Percentiles rank a stretch among this genome's conserved stretches.
These are phyloP conservation scores for Stenolophus ochropezus DNA, from an alignment of 2,888 invertebrate species.

Conservation along the genomic window DNA sequence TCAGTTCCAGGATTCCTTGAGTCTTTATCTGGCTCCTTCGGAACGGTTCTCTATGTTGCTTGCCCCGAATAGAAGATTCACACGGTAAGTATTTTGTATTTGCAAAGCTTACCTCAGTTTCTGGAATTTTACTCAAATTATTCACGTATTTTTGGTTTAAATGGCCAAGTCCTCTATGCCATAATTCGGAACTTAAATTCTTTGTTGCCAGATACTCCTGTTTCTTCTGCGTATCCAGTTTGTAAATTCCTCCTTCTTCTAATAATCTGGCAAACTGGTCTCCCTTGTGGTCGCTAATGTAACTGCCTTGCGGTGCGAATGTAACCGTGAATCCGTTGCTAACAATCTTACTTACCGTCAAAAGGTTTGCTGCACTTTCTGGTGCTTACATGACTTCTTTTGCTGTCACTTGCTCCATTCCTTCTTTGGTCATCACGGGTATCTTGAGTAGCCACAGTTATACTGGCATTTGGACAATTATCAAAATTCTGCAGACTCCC, in stretches of 20 bases:
- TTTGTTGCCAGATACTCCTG: slow-evolving; percentile 56
- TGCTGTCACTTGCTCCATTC: slow-evolving; percentile 8
- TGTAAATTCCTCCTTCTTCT: slow-evolving; percentile 43
- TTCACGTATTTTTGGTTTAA: no score
- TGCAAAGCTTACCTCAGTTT: background rate
- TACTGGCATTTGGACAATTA: background rate
- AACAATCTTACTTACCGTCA: slow-evolving; percentile 41
- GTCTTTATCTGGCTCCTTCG: slow-evolving; percentile 31
- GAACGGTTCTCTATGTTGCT: slow-evolving; percentile 56
- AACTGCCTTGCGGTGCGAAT: slow-evolving; percentile 61
- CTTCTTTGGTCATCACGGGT: background rate
- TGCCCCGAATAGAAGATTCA: slow-evolving; percentile 55
- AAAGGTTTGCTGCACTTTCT: slow-evolving; percentile 11
- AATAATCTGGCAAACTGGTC: slow-evolving; percentile 14
- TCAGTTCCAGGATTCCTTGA: slow-evolving; percentile 49
- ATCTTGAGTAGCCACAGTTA: slow-evolving; percentile 12
- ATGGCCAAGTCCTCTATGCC: slow-evolving; percentile 57
- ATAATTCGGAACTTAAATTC: slow-evolving; percentile 48
- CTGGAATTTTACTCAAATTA: background rate
- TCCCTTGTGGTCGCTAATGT: slow-evolving; percentile 57
- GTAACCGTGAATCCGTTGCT: slow-evolving; percentile 60
- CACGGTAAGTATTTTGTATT: slow-evolving; percentile 38
- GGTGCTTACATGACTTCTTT: slow-evolving; percentile 26
- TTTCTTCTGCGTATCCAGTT: no score
- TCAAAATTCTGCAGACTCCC: background rate